Conservation (phyloP, 2,888 invertebrate species). For the Endomychus coccineus region DNA sequence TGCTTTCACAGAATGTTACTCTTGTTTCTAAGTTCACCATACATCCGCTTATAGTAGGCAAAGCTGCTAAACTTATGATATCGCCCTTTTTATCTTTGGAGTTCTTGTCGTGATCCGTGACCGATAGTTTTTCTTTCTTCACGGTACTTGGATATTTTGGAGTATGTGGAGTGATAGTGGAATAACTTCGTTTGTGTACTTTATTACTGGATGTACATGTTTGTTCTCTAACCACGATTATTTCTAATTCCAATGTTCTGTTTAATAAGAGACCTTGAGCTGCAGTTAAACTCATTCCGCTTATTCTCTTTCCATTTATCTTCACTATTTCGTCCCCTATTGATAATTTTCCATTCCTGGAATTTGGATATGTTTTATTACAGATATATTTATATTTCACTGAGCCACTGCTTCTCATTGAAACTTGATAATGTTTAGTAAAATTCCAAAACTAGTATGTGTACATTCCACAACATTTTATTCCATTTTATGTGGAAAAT, state of each 20-base stretch:
- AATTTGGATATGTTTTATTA: conserved; percentile 20
- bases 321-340: conserved; percentile 86
- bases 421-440: no score
- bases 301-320: conserved; percentile 75
- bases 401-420: background rate
- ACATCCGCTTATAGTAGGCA: no score
- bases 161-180: conserved; percentile 2
- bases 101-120: no score
- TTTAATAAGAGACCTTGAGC: conserved; percentile 45
- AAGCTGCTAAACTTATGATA: no score
- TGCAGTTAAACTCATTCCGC: conserved; percentile 61
- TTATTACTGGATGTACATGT: conserved; percentile 1
- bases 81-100: no score
- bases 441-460: no score
- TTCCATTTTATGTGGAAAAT: no score
- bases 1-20: conserved; percentile 29
- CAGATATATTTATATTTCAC: background rate
- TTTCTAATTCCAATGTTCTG: conserved; percentile 44
- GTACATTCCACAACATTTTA: no score
- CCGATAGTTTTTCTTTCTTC: no score
- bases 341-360: conserved; percentile 70
- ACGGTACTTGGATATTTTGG: background rate
- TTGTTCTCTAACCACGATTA: conserved; percentile 17
- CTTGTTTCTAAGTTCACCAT: conserved; percentile 25
- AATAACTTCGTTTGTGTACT: conserved; percentile 7